Base-by-base conservation (phyloP, 2,113 vertebrate genomes). In the Climacteris rufus region DNA sequence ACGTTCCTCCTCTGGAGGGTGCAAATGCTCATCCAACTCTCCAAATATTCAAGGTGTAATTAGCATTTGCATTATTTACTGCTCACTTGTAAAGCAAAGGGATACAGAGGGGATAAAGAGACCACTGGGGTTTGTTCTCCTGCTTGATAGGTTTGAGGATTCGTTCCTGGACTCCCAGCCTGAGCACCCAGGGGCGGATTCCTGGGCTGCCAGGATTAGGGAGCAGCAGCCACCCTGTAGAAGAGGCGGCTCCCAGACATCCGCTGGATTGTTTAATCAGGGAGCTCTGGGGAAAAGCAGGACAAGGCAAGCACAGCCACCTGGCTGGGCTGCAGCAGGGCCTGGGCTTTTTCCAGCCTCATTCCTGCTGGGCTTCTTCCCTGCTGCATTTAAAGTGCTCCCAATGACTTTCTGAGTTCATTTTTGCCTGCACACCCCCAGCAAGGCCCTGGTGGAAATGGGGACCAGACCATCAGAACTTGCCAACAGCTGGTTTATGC, bases 1-100 rank as follows among this genome's bases (percentile, higher is more conserved):
- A 21, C 11, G 3, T 21, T 94, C 77, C 87, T 94, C 69, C 89
- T 87, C 84, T 28, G 68, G 87, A 80, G 78, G 75, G 66, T 60
- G 69, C 59, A 84, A 92, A 83, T 1, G 24, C 60, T 80, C 87
- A 18, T 31, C 74, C 10, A 1, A 49, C 63, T 69, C 71, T 8
- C 33, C 4, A 9, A 69, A 83, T 65, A 54, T 77, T 91, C 85
- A 77, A 70, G 75, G 54, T 53, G 57, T 16, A 57, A 96, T 87
- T 47, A 45, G 81, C 42, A 77, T 75, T 79, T 79, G 24, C 40
- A 31, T 60, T 61, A 47, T 83, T 94, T 81, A 56, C 89, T 30
- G 9, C 72, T 79, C 4, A 3, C 57, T 84, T 33, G n/a, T 45
- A 42, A 66, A 83, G 31, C 75, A 81, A 65, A 53, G 79, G 33